These are phyloP conservation scores for Panopea generosa DNA, from an alignment of 2,888 invertebrate species.

Conservation along the genomic window DNA sequence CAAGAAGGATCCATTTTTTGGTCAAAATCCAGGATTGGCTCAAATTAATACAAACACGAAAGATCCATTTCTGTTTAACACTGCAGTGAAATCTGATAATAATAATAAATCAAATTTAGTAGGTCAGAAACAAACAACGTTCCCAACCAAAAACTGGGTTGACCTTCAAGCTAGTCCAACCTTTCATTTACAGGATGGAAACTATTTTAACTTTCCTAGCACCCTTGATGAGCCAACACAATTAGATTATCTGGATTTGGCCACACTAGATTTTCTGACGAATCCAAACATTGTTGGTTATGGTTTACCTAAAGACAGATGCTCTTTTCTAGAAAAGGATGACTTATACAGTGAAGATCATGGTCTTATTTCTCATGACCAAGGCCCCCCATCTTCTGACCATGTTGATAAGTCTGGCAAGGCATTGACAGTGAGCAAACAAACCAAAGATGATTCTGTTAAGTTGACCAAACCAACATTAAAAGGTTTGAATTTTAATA, in stretches of 20 bases:
- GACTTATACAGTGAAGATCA: constrained; percentile 37
- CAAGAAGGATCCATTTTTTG: constrained; percentile 61
- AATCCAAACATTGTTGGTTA: constrained; percentile 49
- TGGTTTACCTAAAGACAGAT: constrained; percentile 27
- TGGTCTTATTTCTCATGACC: constrained; percentile 18
- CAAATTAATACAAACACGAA: constrained; percentile 47
- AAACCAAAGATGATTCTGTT: constrained; percentile 4
- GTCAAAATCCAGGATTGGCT: constrained; percentile 43
- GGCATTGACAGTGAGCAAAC: constrained; percentile 4
- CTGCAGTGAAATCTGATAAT: constrained; percentile 37
- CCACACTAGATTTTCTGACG: constrained; percentile 58
- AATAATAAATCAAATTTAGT: constrained; percentile 13
- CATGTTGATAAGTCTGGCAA: neutral
- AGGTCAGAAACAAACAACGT: constrained; percentile 19
- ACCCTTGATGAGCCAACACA: constrained; percentile 62
- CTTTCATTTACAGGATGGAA: constrained; percentile 50
- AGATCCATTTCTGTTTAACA: constrained; percentile 63
- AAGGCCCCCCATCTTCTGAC: neutral
- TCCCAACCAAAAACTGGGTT: constrained; percentile 32
- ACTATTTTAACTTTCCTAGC: constrained; percentile 59
- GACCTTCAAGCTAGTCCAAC: constrained; percentile 56
- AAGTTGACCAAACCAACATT: constrained; percentile 29
- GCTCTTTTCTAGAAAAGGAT: constrained; percentile 40
- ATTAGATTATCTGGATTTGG: constrained; percentile 59
- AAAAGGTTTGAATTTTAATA: constrained; percentile 44